Conservation (phyloP, 2,888 invertebrate species). For the Ellobium chinense region DNA sequence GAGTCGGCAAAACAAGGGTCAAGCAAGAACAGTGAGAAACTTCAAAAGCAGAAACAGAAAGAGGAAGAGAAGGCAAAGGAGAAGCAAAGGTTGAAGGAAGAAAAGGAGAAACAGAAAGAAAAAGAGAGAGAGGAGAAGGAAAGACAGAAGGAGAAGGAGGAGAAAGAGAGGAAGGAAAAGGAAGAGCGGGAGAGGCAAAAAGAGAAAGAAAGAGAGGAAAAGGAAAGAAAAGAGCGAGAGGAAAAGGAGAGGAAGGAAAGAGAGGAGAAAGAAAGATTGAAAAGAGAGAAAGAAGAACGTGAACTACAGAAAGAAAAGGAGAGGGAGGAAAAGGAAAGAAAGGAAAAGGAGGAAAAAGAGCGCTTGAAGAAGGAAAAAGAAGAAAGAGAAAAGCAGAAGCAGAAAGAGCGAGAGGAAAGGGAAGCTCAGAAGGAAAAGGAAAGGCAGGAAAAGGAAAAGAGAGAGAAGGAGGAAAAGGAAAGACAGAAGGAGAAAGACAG, state of each 20-base stretch:
- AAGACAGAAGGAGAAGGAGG: background rate
- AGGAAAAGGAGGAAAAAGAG: conserved; percentile 45
- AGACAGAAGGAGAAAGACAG: conserved; percentile 48
- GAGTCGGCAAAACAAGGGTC: background rate
- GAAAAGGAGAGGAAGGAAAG: conserved; percentile 38
- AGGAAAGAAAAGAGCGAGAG: conserved; percentile 34
- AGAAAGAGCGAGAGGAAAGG: conserved; percentile 7
- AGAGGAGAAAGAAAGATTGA: conserved; percentile 34
- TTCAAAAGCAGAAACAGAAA: background rate
- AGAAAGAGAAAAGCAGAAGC: conserved; percentile 51
- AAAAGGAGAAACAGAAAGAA: background rate
- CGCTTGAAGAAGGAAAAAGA: conserved; percentile 48
- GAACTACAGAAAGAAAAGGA: conserved; percentile 34
- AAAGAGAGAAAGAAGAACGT: conserved; percentile 18
- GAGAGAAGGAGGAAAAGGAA: conserved; percentile 54
- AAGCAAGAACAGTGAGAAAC: conserved; percentile 17
- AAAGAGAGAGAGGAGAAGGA: conserved; percentile 14
- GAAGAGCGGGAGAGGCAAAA: background rate
- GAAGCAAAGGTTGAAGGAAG: background rate
- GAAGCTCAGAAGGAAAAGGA: conserved; percentile 51
- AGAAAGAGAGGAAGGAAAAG: background rate
- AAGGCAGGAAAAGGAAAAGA: conserved; percentile 23
- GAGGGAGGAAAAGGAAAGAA: conserved; percentile 24
- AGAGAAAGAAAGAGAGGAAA: conserved; percentile 3
- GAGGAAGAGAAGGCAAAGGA: background rate